Evolutionary conservation across 2,113 vertebrate genomes (phyloP).

Genomic region (Nettapus auritus): DNA sequence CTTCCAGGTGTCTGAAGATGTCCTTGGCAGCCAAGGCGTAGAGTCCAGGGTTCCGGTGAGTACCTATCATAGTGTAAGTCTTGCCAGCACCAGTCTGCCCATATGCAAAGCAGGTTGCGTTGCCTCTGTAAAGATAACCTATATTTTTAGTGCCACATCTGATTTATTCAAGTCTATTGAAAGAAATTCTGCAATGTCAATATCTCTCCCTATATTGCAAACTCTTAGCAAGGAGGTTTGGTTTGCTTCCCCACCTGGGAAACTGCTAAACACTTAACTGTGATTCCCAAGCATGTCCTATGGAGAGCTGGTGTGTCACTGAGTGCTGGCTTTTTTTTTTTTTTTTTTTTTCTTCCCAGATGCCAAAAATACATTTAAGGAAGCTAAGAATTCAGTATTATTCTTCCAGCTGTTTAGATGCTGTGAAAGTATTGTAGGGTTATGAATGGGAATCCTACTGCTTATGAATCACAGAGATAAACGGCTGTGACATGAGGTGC

Average conservation of each 20-base stretch:
- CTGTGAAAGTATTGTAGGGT: neutral
- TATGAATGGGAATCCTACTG: neutral
- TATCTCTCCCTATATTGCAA: neutral
- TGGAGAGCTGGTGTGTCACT: neutral
- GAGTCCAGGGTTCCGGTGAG: conserved; percentile 81
- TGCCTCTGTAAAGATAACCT: conserved; percentile 79
- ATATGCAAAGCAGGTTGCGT: conserved; percentile 92
- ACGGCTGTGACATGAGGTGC: neutral
- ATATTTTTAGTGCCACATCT: neutral
- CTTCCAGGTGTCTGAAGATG: conserved; percentile 85
- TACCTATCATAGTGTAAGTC: conserved; percentile 93
- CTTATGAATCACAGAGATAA: neutral
- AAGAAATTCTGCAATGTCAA: neutral
- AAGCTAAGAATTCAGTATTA: neutral
- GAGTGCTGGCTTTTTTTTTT: neutral
- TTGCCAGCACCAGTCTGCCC: conserved; percentile 94
- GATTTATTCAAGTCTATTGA: neutral
- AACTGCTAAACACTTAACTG: neutral
- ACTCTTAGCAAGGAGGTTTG: neutral
- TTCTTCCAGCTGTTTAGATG: neutral
- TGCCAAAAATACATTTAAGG: neutral
- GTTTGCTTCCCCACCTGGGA: neutral
- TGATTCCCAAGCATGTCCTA: neutral
- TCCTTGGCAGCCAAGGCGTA: conserved; percentile 88
- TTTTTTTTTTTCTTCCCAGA: neutral